phyloP scores from a whole-genome alignment of 2,888 invertebrate species.

The Drosophila stalkeri region DNA sequence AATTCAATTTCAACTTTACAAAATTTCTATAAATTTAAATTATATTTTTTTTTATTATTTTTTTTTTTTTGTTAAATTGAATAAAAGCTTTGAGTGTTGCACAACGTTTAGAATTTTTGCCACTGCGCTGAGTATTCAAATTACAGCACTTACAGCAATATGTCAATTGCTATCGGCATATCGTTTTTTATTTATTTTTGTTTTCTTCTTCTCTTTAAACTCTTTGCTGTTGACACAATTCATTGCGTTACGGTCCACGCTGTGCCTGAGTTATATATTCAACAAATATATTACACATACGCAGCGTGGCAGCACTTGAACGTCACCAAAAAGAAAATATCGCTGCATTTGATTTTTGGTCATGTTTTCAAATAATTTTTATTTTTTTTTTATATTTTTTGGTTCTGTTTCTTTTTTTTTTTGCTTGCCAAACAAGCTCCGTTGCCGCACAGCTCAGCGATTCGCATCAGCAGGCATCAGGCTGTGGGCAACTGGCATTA shows the following conservation, averaged over 20 bases:
- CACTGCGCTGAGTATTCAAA: constrained; percentile 5
- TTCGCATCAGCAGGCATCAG: constrained; percentile 14
- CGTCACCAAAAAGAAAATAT: constrained; percentile 17
- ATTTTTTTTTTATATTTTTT: constrained; percentile 24
- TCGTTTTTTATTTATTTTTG: neutral
- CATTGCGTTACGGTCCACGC: constrained; percentile 4
- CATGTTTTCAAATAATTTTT: constrained; percentile 30
- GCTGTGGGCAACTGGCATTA: constrained; percentile 7
- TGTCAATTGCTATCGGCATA: constrained; percentile 9
- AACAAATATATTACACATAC: constrained; percentile 36
- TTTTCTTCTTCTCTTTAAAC: neutral
- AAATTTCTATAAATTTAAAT: too few species aligned
- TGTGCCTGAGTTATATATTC: constrained; percentile 36
- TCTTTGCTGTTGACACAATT: constrained; percentile 24
- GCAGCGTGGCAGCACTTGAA: constrained; percentile 34
- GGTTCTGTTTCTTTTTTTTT: neutral
- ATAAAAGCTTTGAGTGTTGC: neutral
- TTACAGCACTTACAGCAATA: constrained; percentile 17
- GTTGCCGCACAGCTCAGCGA: neutral
- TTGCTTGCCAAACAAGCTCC: neutral
- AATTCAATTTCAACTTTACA: too few species aligned
- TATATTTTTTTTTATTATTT: too few species aligned
- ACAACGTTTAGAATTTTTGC: neutral
- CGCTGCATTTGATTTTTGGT: constrained; percentile 35
- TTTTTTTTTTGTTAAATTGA: neutral